phyloP scores from a whole-genome alignment of 2,888 invertebrate genomes.

The Trachelus tabidus region DNA sequence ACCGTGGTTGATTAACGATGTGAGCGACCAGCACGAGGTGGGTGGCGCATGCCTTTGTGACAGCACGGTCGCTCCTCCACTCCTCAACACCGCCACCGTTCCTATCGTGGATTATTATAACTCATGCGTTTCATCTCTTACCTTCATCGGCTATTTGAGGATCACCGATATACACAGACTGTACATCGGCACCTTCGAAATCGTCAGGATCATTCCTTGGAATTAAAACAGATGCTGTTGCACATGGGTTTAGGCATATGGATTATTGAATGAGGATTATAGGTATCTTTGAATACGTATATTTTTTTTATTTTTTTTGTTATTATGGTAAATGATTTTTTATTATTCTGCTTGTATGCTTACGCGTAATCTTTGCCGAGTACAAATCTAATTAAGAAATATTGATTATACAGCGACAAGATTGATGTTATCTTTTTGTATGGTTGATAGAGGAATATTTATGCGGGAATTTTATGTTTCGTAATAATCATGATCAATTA shows the following conservation, averaged over 20 bases:
- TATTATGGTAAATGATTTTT: neutral
- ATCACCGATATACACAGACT: neutral
- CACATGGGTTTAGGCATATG: neutral
- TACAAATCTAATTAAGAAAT: neutral
- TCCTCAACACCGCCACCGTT: conserved; percentile 61
- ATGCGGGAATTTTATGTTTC: neutral
- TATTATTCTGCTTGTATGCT: neutral
- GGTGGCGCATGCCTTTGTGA: conserved; percentile 67
- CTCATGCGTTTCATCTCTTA: conserved; percentile 54
- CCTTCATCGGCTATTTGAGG: conserved; percentile 12
- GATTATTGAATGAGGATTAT: neutral
- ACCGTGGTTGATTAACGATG: conserved; percentile 65
- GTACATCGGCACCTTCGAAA: neutral
- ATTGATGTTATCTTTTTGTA: neutral
- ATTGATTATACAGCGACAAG: neutral
- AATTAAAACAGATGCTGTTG: neutral
- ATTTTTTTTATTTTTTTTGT: neutral
- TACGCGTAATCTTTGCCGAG: neutral
- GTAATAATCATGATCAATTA: neutral
- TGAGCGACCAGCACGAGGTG: conserved; percentile 62
- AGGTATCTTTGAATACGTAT: neutral
- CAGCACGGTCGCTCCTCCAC: conserved; percentile 60
- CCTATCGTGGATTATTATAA: conserved; percentile 54
- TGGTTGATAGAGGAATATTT: neutral
- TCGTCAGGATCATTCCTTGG: neutral